These are phyloP conservation scores for Amphiprion ocellaris DNA, from an alignment of 2,113 vertebrate species.

Conservation along the genomic window DNA sequence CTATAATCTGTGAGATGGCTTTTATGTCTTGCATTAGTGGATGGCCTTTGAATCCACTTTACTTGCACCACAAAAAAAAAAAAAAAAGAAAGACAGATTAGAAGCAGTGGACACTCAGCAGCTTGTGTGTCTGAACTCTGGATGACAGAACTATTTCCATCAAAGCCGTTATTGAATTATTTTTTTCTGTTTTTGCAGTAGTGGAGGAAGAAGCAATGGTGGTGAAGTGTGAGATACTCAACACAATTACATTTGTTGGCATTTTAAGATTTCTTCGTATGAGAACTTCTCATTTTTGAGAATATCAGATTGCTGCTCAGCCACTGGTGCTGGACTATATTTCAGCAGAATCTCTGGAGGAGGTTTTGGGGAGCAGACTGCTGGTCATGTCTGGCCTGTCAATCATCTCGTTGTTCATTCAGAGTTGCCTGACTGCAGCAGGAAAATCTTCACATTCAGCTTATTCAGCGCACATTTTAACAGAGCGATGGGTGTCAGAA, in stretches of 20 bases:
- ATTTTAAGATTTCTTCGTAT: neutral
- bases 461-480: conserved; percentile 10
- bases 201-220: neutral
- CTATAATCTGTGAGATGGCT: neutral
- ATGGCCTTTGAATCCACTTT: conserved; percentile 11
- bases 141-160: conserved; percentile 12
- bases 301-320: conserved; percentile 2
- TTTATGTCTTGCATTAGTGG: conserved; percentile 28
- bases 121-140: neutral
- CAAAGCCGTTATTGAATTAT: neutral
- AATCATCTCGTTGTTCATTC: conserved; percentile 32
- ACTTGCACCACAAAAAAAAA: conserved; percentile 23
- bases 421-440: conserved; percentile 9
- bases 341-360: neutral
- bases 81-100: neutral
- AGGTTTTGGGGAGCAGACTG: neutral
- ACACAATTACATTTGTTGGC: too few species aligned
- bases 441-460: conserved; percentile 40
- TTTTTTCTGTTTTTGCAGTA: neutral
- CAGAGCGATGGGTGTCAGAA: neutral
- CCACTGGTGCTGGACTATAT: conserved; percentile 1
- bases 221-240: neutral
- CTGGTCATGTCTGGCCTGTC: conserved; percentile 36
- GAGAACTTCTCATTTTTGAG: neutral
- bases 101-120: conserved; percentile 6